These are phyloP conservation scores for Rhombomys opimus DNA, from an alignment of 2,113 vertebrate genomes.

Conservation along the genomic window DNA sequence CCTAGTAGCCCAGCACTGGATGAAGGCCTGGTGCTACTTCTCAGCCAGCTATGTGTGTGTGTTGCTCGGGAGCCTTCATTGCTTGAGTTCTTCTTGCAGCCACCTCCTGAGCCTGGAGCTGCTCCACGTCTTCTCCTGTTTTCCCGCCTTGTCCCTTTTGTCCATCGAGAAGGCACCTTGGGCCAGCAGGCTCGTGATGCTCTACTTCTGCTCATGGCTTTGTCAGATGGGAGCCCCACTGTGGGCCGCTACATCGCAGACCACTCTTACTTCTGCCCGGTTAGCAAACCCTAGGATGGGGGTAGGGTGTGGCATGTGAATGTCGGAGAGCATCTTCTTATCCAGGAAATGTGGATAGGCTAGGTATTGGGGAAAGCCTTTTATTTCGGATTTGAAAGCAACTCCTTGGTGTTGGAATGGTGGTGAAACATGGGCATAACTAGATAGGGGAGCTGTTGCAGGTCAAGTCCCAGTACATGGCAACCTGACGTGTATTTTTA, in stretches of 20 bases:
- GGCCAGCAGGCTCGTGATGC: conserved; percentile 97
- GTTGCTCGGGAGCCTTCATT: conserved; percentile 93
- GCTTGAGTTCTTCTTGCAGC: conserved; percentile 94
- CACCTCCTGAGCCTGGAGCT: conserved; percentile 90
- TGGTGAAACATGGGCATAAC: conserved; percentile 7
- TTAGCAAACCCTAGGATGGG: conserved; percentile 81
- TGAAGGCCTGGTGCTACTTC: conserved; percentile 94
- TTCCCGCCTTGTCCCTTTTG: conserved; percentile 96
- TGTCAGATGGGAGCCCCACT: conserved; percentile 91
- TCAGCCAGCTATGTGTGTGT: conserved; percentile 95
- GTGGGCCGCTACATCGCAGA: conserved; percentile 95
- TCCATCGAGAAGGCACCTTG: conserved; percentile 95
- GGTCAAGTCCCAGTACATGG: neutral
- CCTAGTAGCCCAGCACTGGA: conserved; percentile 86
- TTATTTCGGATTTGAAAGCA: conserved; percentile 36
- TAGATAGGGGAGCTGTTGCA: conserved; percentile 11
- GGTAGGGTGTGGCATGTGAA: conserved; percentile 31
- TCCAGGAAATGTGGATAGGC: neutral
- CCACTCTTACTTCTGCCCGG: conserved; percentile 99
- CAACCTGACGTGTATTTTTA: conserved; percentile 27
- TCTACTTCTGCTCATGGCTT: conserved; percentile 96
- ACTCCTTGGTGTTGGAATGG: neutral
- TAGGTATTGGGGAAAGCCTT: neutral
- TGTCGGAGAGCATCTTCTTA: neutral
- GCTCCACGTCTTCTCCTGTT: conserved; percentile 94